Base-by-base conservation (phyloP, 2,888 invertebrate genomes). In the Troides oblongomaculatus region DNA sequence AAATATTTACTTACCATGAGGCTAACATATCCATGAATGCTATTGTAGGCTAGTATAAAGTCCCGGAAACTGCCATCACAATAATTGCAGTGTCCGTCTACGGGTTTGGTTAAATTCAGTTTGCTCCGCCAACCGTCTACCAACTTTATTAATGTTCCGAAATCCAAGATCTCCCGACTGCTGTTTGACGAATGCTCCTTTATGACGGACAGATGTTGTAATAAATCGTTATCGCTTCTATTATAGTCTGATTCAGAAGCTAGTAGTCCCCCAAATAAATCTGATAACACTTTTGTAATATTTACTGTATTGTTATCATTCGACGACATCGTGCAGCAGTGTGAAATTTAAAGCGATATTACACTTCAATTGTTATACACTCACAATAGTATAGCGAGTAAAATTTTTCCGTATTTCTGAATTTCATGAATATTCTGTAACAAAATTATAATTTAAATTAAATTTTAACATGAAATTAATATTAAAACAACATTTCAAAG, bases 1-100 rank as follows among this genome's bases (percentile, higher is more conserved):
- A 23, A 57, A 21, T 57, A 53, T 53, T 56, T 78, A 92, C 94
- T 94, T 80, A 98, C 97, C 76, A 96, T 90, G 18, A 98, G 92
- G 66, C 97, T 96, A 73, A 97, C 93, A 84, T 97, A 97, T 71
- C 97, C 97, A 84, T 98, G 98, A 72, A 95, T 93, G 64, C 94
- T 89, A 73, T 94, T 94, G 84, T 97, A 97, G 0, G 92, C 92
- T 2, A 93, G 81, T 23, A 95, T 89, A 68, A 95, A 83, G 62
- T 94, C 93, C 60, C 94, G 90, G 67, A 95, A 89, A 63, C 86
- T 88, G 0, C 94, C 94, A 58, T 93, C 93, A 76, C 95, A 95
- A 82, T 95, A 95, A 72, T 89, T 86, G 69, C 92, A 92, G 57
- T 21, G 4, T 12, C 14, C 10, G 14, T 58, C 23, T 58, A 7